Conservation (phyloP, 1,140 invertebrate genomes). For the Nixonia krombeini region DNA sequence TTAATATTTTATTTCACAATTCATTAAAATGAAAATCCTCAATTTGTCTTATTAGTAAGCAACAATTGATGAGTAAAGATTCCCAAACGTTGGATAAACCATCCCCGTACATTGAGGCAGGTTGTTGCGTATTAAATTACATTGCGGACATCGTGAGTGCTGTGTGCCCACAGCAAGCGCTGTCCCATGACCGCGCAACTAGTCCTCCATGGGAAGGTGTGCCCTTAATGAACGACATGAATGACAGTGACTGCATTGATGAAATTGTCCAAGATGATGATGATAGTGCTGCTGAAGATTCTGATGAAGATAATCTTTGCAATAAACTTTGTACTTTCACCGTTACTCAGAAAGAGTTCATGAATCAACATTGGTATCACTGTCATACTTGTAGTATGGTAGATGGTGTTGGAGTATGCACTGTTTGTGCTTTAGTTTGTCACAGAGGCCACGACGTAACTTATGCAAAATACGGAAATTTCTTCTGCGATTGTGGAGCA, state of each 20-base stretch:
- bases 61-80: conserved; percentile 64
- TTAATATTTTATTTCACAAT: too few species aligned
- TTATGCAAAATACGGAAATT: conserved; percentile 98
- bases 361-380: conserved; percentile 98
- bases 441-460: conserved; percentile 97
- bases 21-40: too few species aligned
- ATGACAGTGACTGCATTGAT: conserved; percentile 87
- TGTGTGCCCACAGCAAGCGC: conserved; percentile 69
- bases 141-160: conserved; percentile 79
- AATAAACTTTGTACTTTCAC: conserved; percentile 98
- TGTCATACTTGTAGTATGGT: conserved; percentile 99
- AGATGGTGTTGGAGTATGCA: conserved; percentile 97
- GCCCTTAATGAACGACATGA: conserved; percentile 78
- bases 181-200: conserved; percentile 73
- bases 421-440: conserved; percentile 96
- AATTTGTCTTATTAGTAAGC: conserved; percentile 50
- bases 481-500: conserved; percentile 99
- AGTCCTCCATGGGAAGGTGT: conserved; percentile 87
- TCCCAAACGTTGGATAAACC: conserved; percentile 58
- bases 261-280: conserved; percentile 89
- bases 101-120: conserved; percentile 79
- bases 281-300: conserved; percentile 93
- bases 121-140: conserved; percentile 85
- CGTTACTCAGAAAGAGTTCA: conserved; percentile 97
- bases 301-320: conserved; percentile 94